A percentile compares a stretch with the other conserved stretches of the same genome.
phyloP scores from a whole-genome alignment of 2,113 vertebrate genomes.

The Brienomyrus longianalis region DNA sequence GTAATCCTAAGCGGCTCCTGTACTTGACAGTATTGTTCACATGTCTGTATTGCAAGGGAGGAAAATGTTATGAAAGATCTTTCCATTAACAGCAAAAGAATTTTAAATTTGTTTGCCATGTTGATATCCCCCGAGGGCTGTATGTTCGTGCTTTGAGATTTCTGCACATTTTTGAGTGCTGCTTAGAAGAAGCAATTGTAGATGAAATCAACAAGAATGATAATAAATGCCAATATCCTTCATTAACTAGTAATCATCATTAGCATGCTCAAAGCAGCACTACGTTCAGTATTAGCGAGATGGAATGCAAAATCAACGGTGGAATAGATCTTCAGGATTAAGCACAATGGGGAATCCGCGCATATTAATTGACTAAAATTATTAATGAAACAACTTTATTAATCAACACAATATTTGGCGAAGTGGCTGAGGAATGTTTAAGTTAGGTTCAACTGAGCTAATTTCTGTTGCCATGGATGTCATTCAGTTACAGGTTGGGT shows the following conservation, averaged over 20 bases:
- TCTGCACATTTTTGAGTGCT: neutral
- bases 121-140: neutral
- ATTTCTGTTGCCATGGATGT: neutral
- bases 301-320: neutral
- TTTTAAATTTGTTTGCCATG: neutral
- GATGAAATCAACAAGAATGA: conserved; percentile 6
- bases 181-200: neutral
- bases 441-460: neutral
- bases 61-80: neutral
- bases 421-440: neutral
- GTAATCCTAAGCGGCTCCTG: neutral
- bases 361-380: neutral
- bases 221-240: conserved; percentile 14
- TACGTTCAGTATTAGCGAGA: neutral
- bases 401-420: neutral
- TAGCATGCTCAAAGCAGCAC: neutral
- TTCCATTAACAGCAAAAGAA: neutral
- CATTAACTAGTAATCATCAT: conserved; percentile 19
- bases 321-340: neutral
- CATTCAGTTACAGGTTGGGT: neutral
- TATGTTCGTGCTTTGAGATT: neutral
- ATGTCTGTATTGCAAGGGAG: neutral
- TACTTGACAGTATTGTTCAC: neutral
- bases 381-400: conserved; percentile 2
- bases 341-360: neutral